Conservation (phyloP, 2,888 invertebrate genomes). For the Philaethria dido region DNA sequence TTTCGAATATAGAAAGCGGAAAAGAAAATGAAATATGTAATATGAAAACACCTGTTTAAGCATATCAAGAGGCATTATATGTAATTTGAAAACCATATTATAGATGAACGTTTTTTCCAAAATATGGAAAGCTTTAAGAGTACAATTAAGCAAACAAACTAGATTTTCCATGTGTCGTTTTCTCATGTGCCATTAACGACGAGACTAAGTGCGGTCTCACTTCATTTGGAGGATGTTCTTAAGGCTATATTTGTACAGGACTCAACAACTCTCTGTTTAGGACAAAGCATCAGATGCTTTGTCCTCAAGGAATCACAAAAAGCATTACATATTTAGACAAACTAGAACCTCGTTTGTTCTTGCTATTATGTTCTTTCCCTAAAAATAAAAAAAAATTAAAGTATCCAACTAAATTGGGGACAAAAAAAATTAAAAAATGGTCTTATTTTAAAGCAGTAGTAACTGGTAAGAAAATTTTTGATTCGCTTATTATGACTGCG, state of each 20-base stretch:
- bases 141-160: constrained; percentile 7
- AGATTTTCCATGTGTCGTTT: constrained; percentile 41
- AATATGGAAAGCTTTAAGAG: neutral
- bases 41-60: too few relatives aligned
- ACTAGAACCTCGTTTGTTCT: constrained; percentile 3
- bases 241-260: constrained; percentile 61
- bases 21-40: too few relatives aligned
- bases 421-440: too few relatives aligned
- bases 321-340: constrained; percentile 22
- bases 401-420: too few relatives aligned
- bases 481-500: too few relatives aligned
- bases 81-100: neutral
- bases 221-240: constrained; percentile 50
- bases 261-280: constrained; percentile 60
- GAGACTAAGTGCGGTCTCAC: constrained; percentile 45
- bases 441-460: too few relatives aligned
- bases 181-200: constrained; percentile 47
- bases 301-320: constrained; percentile 45
- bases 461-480: too few relatives aligned
- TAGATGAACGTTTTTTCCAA: neutral
- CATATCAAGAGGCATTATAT: too few relatives aligned
- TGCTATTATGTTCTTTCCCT: neutral
- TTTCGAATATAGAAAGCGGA: too few relatives aligned
- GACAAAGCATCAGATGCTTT: constrained; percentile 51
- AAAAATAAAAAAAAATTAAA: neutral